Conservation (phyloP, 1,140 invertebrate genomes). For the Procambarus clarkii region DNA sequence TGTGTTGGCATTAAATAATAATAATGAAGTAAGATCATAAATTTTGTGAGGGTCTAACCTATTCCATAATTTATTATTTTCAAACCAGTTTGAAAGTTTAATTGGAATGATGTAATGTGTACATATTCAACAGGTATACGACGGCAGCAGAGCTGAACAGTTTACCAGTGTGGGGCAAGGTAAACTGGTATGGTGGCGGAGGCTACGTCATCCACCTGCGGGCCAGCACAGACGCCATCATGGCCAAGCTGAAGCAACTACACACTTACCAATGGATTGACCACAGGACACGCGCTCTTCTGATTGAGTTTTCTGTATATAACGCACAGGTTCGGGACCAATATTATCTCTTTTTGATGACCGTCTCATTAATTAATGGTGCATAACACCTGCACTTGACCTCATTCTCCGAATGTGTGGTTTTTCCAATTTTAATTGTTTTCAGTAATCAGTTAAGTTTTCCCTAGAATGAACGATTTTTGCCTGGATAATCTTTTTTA, state of each 20-base stretch:
- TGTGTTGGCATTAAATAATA: too few species aligned
- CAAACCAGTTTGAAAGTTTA: too few species aligned
- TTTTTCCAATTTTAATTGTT: too few species aligned
- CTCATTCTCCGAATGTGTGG: too few species aligned
- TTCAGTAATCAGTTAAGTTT: too few species aligned
- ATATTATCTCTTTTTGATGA: not conserved
- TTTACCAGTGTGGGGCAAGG: slow-evolving; percentile 67
- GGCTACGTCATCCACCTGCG: slow-evolving; percentile 79
- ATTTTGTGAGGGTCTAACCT: too few species aligned
- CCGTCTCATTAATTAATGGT: too few species aligned
- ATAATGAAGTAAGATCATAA: too few species aligned
- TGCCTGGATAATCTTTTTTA: too few species aligned
- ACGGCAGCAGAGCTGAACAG: slow-evolving; percentile 63
- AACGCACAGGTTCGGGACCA: slow-evolving; percentile 77
- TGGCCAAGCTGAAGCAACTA: slow-evolving; percentile 75
- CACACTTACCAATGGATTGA: slow-evolving; percentile 79
- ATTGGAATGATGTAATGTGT: not conserved
- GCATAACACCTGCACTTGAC: too few species aligned
- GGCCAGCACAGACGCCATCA: slow-evolving; percentile 75
- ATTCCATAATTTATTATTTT: too few species aligned
- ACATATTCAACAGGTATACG: slow-evolving; percentile 58
- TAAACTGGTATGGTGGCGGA: slow-evolving; percentile 78
- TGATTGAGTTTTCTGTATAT: slow-evolving; percentile 81
- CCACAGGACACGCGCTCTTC: slow-evolving; percentile 78
- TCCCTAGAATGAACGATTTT: too few species aligned